Conservation (phyloP, 2,888 invertebrate species). For the Beris morrisii region DNA sequence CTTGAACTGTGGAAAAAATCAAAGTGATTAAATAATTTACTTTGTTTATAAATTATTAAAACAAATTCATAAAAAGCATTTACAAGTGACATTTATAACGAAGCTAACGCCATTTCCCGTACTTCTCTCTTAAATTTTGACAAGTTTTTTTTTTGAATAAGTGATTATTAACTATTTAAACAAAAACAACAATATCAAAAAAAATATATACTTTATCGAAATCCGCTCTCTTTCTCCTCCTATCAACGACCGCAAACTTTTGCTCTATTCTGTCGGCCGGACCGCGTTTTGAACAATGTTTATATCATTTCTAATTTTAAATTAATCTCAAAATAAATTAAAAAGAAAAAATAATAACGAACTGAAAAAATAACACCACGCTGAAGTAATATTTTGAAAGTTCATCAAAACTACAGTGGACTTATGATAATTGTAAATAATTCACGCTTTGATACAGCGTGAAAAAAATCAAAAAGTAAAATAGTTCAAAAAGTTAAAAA, state of each 20-base stretch:
- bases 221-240: slow-evolving; percentile 4
- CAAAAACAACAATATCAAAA: not conserved
- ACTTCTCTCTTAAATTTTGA: not conserved
- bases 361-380: not conserved
- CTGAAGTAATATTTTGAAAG: not conserved
- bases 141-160: not conserved
- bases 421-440: too few species aligned
- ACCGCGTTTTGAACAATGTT: slow-evolving; percentile 19
- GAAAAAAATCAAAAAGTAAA: too few species aligned
- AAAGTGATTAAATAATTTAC: not conserved
- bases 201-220: slow-evolving; percentile 6
- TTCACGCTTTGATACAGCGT: too few species aligned
- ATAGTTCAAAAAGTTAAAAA: too few species aligned
- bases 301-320: slow-evolving; percentile 32
- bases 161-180: not conserved
- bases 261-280: slow-evolving; percentile 2
- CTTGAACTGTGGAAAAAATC: too few species aligned
- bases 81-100: slow-evolving; percentile 10
- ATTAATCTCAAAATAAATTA: slow-evolving; percentile 25
- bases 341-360: slow-evolving; percentile 4
- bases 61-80: slow-evolving; percentile 14
- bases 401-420: too few species aligned
- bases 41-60: slow-evolving; percentile 5
- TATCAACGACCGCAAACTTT: slow-evolving; percentile 9
- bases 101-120: not conserved